Evolutionary conservation across 2,797 vertebrate species (phyloP).

Genomic region (Artibeus lituratus): DNA sequence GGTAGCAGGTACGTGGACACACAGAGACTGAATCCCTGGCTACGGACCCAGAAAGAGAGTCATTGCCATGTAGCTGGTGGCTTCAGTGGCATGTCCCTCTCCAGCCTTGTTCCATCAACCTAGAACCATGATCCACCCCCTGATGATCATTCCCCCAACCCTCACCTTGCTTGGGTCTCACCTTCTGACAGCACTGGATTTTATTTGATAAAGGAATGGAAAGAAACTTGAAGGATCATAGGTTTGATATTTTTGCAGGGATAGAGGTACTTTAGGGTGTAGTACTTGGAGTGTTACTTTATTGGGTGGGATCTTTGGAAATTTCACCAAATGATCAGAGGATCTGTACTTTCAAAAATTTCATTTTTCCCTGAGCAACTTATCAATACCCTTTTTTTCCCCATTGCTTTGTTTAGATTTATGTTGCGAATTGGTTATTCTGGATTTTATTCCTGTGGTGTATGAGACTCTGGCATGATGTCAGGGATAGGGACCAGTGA

Average conservation of each 20-base stretch:
- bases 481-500: not conserved
- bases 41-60: not conserved
- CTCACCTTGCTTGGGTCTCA: not conserved
- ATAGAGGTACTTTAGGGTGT: too few relatives aligned
- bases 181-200: not conserved
- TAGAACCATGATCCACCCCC: too few relatives aligned
- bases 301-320: not conserved
- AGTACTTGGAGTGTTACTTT: not conserved
- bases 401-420: not conserved
- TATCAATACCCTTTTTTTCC: not conserved
- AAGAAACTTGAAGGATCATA: not conserved
- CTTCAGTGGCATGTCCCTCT: not conserved
- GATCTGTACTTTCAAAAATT: not conserved
- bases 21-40: not conserved
- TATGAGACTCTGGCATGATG: not conserved
- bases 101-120: not conserved
- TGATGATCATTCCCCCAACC: rapidly evolving
- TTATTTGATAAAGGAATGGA: not conserved
- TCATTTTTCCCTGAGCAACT: not conserved
- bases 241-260: not conserved
- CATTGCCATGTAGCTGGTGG: not conserved
- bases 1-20: not conserved
- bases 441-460: not conserved
- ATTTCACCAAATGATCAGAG: not conserved
- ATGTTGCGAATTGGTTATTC: not conserved